Conservation (phyloP, 1,140 invertebrate species). For the Tenebrio molitor region DNA sequence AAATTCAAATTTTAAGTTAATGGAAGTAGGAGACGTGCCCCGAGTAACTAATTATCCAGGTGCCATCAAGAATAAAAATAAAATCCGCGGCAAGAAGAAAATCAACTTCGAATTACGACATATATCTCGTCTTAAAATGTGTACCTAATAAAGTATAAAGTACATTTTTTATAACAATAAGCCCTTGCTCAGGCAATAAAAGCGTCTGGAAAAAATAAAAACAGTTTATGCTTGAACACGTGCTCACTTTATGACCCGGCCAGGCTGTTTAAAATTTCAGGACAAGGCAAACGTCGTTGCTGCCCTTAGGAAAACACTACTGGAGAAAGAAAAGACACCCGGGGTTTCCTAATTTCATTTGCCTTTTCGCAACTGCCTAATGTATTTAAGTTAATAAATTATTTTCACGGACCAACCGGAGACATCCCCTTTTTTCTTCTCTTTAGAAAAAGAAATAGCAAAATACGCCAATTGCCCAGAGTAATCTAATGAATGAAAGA, state of each 20-base stretch:
- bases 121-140: conserved; percentile 43
- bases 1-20: conserved; percentile 47
- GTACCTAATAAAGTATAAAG: conserved; percentile 49
- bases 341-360: conserved; percentile 45
- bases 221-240: conserved; percentile 56
- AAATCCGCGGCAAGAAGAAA: conserved; percentile 11
- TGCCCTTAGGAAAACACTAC: conserved; percentile 45
- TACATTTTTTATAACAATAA: conserved; percentile 53
- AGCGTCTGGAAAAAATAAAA: conserved; percentile 55
- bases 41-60: conserved; percentile 19
- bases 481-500: background rate
- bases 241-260: conserved; percentile 54
- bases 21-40: conserved; percentile 34
- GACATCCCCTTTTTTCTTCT: conserved; percentile 22
- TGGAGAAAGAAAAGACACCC: conserved; percentile 38
- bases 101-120: conserved; percentile 20
- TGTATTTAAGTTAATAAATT: conserved; percentile 48
- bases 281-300: conserved; percentile 48
- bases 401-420: conserved; percentile 18
- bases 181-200: conserved; percentile 50
- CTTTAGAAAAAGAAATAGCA: background rate
- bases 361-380: conserved; percentile 46
- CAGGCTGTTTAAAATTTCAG: conserved; percentile 56
- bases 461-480: background rate
- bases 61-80: conserved; percentile 15